phyloP scores from a whole-genome alignment of 2,797 vertebrate species.

The Valencia hispanica region DNA sequence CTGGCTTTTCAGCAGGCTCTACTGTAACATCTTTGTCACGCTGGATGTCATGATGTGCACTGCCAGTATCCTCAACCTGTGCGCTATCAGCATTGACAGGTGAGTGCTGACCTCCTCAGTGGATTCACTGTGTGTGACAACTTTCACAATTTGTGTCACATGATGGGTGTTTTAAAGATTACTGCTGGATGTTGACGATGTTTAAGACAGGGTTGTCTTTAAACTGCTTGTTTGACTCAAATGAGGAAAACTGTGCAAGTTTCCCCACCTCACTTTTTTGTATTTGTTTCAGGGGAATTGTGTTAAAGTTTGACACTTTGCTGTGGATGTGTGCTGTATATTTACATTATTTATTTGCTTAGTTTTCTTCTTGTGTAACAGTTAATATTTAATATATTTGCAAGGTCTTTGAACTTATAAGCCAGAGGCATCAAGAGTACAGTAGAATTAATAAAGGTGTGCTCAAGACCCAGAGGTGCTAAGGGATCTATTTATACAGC shows the following conservation, averaged over 20 bases:
- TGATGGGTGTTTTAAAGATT: slow-evolving; percentile 32
- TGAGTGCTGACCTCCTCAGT: slow-evolving; percentile 63
- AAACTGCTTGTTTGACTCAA: background rate
- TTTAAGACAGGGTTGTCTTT: slow-evolving; percentile 2
- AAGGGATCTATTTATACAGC: slow-evolving; percentile 11
- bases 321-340: slow-evolving; percentile 5
- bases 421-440: slow-evolving; percentile 29
- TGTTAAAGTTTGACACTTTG: slow-evolving; percentile 12
- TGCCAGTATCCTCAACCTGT: slow-evolving; percentile 97
- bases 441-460: slow-evolving; percentile 22
- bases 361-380: slow-evolving; percentile 38
- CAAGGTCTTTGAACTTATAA: slow-evolving; percentile 45
- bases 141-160: slow-evolving; percentile 6
- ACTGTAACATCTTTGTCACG: slow-evolving; percentile 93
- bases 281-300: slow-evolving; percentile 15
- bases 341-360: slow-evolving; percentile 64
- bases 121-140: slow-evolving; percentile 8
- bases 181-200: background rate
- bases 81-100: slow-evolving; percentile 98
- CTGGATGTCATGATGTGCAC: slow-evolving; percentile 99
- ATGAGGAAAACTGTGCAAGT: background rate
- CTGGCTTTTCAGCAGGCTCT: slow-evolving; percentile 92
- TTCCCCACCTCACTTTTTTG: background rate
- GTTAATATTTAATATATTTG: slow-evolving; percentile 58
- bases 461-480: background rate